phyloP scores from a whole-genome alignment of 2,113 vertebrate species.

The Podiceps cristatus region DNA sequence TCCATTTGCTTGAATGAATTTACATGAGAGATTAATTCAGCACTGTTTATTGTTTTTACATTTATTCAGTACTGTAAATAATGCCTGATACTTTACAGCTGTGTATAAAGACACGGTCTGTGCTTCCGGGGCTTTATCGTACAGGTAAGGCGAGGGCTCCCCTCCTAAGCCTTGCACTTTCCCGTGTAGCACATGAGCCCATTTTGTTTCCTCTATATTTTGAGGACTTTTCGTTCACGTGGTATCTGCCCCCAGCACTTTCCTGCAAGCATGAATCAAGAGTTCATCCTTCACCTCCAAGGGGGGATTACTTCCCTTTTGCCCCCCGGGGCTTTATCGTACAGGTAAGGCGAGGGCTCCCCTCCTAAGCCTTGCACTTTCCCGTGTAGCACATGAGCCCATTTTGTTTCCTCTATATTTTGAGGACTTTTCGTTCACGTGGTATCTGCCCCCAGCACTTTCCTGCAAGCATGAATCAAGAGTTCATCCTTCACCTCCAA shows the following conservation, averaged over 20 bases:
- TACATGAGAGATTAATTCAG: slow-evolving; percentile 62
- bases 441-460: background rate
- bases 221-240: slow-evolving; percentile 43
- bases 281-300: slow-evolving; percentile 1
- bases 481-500: slow-evolving; percentile 1
- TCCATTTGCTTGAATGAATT: slow-evolving; percentile 68
- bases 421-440: slow-evolving; percentile 43
- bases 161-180: background rate
- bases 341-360: background rate
- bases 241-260: background rate
- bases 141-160: background rate
- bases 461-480: slow-evolving; percentile 1
- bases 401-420: slow-evolving; percentile 24
- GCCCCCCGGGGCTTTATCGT: background rate
- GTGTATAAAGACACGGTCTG: background rate
- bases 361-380: background rate
- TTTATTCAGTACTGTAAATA: slow-evolving; percentile 59
- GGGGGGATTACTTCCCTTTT: too few relatives aligned
- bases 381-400: background rate
- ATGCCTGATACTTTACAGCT: slow-evolving; percentile 28
- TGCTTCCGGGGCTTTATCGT: background rate
- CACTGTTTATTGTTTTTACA: slow-evolving; percentile 44
- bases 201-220: slow-evolving; percentile 24
- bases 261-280: slow-evolving; percentile 1
- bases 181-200: background rate